Evolutionary conservation across 2,113 vertebrate species (phyloP), one percentile per base, ranked within the genome.

Genomic region (Seriola quinqueradiata): DNA sequence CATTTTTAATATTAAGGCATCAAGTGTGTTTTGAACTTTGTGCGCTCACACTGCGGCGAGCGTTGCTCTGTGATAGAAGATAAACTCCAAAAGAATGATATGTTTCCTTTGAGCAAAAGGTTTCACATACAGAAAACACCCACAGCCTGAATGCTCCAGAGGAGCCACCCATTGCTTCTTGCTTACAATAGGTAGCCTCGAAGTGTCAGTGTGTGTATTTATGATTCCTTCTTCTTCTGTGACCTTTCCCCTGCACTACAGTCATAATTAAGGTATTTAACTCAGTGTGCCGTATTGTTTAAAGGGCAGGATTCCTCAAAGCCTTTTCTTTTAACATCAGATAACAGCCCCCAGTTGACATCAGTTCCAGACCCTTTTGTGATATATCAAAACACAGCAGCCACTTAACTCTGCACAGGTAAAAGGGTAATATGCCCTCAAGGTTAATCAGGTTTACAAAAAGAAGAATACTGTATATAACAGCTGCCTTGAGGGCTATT

Each of bases 241-340:
- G 25, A 71, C 6, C 12, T 54, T 7, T 21, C 6, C 5, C 11
- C 9, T n/a, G 25, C 7, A 28, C 4, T 42, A 4, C 63, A 74
- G 1, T 42, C 65, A 50, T 21, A 17, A 54, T 57, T 14, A 16
- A 57, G 71, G 32, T 14, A 38, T 4, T 68, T 52, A 32, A 3
- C 17, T 61, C 5, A 67, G 21, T 3, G 40, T 70, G 5, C 8
- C 40, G 23, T 23, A 19, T 40, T 70, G 28, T 69, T 55, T 54
- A 38, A 44, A 61, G 34, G 32, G 12, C 44, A 66, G 12, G 23
- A 75, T 38, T 78, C 25, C n/a, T 54, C 4, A 72, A 71, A 46
- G 32, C 8, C 3, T 3, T 3, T n/a, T n/a, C 9, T 46, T 58
- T 8, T 8, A 21, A 14, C 16, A 1, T 61, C 38, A 60, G 40